Percentiles rank a stretch among this genome's conserved stretches.
These are phyloP conservation scores for Sciurus carolinensis DNA, from an alignment of 2,797 vertebrate species.

Conservation along the genomic window DNA sequence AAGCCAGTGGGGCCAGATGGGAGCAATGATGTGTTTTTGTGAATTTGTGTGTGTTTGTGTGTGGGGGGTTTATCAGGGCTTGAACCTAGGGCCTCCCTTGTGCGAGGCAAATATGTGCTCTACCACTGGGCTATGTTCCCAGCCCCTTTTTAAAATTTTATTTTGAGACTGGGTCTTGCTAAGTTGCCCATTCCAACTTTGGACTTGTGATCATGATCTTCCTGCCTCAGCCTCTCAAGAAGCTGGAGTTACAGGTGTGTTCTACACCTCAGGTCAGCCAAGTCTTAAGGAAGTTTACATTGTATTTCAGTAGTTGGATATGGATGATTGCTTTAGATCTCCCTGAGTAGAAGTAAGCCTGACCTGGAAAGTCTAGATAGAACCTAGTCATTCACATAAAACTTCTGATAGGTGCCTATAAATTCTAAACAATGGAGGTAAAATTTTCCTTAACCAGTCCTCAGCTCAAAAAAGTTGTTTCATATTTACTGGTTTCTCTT, in stretches of 20 bases:
- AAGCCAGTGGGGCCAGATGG: neutral
- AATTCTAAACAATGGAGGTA: constrained; percentile 34
- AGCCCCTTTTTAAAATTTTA: too few relatives aligned
- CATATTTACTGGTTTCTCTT: neutral
- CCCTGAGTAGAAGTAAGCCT: constrained; percentile 13
- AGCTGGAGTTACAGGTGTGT: too few relatives aligned
- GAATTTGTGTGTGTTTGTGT: neutral
- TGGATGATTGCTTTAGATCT: constrained; percentile 43
- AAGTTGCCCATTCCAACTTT: too few relatives aligned
- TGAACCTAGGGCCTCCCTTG: too few relatives aligned
- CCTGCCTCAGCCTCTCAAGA: too few relatives aligned
- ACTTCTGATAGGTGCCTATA: neutral
- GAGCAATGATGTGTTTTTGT: too few relatives aligned
- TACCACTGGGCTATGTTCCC: too few relatives aligned
- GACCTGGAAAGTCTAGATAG: neutral
- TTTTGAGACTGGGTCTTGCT: too few relatives aligned
- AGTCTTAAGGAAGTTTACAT: constrained; percentile 39
- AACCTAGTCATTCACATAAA: constrained; percentile 10
- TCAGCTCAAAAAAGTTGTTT: constrained; percentile 26
- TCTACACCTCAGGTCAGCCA: too few relatives aligned
- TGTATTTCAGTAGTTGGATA: constrained; percentile 35
- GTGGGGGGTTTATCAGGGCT: too few relatives aligned
- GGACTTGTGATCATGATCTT: too few relatives aligned
- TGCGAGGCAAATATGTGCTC: too few relatives aligned
- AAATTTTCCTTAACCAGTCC: constrained; percentile 35